Evolutionary conservation across 2,888 invertebrate species (phyloP).

Genomic region (Entomobrya multifasciata): DNA sequence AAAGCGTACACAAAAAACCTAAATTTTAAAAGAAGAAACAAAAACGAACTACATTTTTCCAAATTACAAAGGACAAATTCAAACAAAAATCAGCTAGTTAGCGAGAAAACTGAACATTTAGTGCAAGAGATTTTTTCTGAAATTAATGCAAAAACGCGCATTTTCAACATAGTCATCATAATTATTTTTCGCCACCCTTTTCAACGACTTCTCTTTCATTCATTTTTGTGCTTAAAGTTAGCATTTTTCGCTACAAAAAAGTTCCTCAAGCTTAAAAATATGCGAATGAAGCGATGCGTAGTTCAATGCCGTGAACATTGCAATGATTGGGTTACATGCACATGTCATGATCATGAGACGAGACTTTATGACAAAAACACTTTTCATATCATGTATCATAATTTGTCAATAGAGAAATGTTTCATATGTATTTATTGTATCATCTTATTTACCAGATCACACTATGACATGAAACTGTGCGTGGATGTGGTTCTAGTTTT

Average conservation of each 20-base stretch:
- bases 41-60: neutral
- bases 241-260: too few species aligned
- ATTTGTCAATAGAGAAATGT: neutral
- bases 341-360: neutral
- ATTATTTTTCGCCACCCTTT: constrained; percentile 36
- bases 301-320: too few species aligned
- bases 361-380: too few species aligned
- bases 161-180: neutral
- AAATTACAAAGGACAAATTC: neutral
- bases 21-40: constrained; percentile 6
- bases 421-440: too few species aligned
- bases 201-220: constrained; percentile 11
- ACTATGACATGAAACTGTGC: constrained; percentile 17
- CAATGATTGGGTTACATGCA: too few species aligned
- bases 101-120: neutral
- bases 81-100: constrained; percentile 5
- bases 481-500: constrained; percentile 47
- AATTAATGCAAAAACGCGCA: constrained; percentile 3
- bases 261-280: too few species aligned
- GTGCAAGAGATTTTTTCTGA: neutral
- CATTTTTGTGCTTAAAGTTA: too few species aligned
- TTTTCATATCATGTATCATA: neutral
- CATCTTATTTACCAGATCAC: too few species aligned
- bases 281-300: too few species aligned
- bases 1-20: constrained; percentile 20